Conservation (phyloP, 2,113 vertebrate genomes). For the Ctenodactylus gundi region DNA sequence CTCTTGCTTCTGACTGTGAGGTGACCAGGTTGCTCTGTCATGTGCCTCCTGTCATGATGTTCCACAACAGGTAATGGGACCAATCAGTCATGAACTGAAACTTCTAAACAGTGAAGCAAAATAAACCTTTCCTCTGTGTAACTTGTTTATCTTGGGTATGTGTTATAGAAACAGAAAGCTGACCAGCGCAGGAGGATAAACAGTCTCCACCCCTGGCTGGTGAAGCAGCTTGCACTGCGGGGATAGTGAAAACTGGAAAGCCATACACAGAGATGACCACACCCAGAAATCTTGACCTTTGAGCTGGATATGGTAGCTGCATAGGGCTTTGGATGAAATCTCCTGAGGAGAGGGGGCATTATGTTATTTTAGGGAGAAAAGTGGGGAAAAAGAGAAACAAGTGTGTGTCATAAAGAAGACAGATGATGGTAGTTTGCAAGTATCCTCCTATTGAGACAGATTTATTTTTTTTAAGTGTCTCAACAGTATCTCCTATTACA, state of each 20-base stretch:
- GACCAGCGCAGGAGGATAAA: not conserved
- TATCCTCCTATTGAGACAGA: not conserved
- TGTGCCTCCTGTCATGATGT: not conserved
- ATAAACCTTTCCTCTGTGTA: not conserved
- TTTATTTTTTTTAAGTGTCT: not conserved
- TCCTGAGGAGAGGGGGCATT: not conserved
- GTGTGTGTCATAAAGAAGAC: not conserved
- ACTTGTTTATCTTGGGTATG: not conserved
- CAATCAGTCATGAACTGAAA: not conserved
- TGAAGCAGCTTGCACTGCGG: too few relatives aligned
- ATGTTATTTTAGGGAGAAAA: not conserved
- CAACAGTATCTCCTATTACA: not conserved
- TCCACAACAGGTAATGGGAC: not conserved
- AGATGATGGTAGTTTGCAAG: not conserved
- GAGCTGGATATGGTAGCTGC: not conserved
- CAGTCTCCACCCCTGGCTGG: not conserved
- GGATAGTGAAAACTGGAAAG: too few relatives aligned
- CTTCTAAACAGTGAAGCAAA: not conserved
- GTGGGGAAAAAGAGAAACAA: not conserved
- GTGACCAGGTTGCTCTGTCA: not conserved
- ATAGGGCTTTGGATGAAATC: not conserved
- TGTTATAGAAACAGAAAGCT: not conserved
- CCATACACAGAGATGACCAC: not conserved
- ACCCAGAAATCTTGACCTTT: not conserved
- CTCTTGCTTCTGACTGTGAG: not conserved